phyloP scores from a whole-genome alignment of 2,888 invertebrate genomes.

The Hofmannophila pseudospretella region DNA sequence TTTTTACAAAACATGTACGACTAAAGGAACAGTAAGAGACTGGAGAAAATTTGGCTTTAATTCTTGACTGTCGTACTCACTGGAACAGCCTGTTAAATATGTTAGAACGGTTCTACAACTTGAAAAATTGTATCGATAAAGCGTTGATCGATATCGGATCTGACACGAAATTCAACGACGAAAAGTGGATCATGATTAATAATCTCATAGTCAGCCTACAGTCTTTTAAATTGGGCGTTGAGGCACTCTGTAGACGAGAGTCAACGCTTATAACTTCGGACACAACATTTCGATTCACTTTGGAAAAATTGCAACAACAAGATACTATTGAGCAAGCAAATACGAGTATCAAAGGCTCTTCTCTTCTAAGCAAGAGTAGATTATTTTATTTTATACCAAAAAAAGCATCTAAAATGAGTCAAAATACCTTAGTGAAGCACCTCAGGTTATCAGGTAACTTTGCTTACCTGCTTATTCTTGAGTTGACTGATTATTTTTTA shows the following conservation, averaged over 20 bases:
- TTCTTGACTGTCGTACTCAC: slow-evolving; percentile 15
- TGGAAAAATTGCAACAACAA: slow-evolving; percentile 12
- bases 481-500: no score
- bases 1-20: no score
- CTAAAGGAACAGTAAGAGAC: no score
- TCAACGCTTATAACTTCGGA: slow-evolving; percentile 18
- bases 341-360: no score
- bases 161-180: slow-evolving; percentile 18
- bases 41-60: slow-evolving; percentile 11
- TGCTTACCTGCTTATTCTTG: no score
- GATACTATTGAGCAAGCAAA: no score
- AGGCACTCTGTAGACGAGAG: slow-evolving; percentile 18
- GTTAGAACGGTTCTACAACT: slow-evolving; percentile 16
- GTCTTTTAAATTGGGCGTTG: slow-evolving; percentile 18
- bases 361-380: no score
- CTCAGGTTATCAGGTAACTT: no score
- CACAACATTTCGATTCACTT: slow-evolving; percentile 16
- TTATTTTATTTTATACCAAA: no score
- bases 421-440: no score
- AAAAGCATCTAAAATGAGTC: no score
- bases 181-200: slow-evolving; percentile 20
- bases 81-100: slow-evolving; percentile 15
- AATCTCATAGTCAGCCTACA: slow-evolving; percentile 16
- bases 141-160: slow-evolving; percentile 21
- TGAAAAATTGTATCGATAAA: slow-evolving; percentile 22